Conservation (phyloP, 2,113 vertebrate species). For the Petaurus breviceps region DNA sequence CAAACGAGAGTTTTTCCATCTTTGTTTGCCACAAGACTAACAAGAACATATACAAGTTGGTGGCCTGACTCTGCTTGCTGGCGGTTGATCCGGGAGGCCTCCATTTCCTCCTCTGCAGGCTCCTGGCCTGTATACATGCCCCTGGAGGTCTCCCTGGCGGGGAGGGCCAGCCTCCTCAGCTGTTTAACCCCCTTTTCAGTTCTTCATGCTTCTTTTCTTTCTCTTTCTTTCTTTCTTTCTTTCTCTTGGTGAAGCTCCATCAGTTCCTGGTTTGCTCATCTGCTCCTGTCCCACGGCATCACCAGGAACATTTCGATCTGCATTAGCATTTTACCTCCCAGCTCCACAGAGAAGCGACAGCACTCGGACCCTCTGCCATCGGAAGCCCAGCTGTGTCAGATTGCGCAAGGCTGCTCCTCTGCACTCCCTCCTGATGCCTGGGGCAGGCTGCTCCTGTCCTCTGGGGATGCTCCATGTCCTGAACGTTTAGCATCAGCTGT, state of each 20-base stretch:
- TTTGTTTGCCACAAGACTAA: neutral
- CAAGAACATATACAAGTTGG: neutral
- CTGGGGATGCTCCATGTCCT: slow-evolving; percentile 83
- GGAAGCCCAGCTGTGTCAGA: too few relatives aligned
- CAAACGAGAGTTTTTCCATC: neutral
- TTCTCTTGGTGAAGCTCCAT: slow-evolving; percentile 94
- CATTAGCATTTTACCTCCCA: slow-evolving; percentile 82
- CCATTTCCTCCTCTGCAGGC: slow-evolving; percentile 94
- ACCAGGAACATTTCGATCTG: slow-evolving; percentile 78
- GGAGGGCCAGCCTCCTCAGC: slow-evolving; percentile 90
- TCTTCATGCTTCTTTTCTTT: too few relatives aligned
- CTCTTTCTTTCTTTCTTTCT: slow-evolving; percentile 83
- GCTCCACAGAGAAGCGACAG: slow-evolving; percentile 92
- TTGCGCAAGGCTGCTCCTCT: too few relatives aligned
- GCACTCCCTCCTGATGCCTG: too few relatives aligned
- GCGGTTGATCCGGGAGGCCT: slow-evolving; percentile 93
- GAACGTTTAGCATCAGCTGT: slow-evolving; percentile 95
- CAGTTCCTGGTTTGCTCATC: slow-evolving; percentile 84
- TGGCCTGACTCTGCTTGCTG: neutral
- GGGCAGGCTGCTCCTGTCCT: slow-evolving; percentile 90
- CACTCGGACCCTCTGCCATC: too few relatives aligned
- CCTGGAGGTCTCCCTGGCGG: too few relatives aligned
- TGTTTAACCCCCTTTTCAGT: slow-evolving; percentile 87
- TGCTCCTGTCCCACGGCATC: slow-evolving; percentile 79
- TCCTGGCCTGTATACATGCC: slow-evolving; percentile 88